Evolutionary conservation across 2,797 vertebrate genomes (phyloP).

Genomic region (Fundulus diaphanus): DNA sequence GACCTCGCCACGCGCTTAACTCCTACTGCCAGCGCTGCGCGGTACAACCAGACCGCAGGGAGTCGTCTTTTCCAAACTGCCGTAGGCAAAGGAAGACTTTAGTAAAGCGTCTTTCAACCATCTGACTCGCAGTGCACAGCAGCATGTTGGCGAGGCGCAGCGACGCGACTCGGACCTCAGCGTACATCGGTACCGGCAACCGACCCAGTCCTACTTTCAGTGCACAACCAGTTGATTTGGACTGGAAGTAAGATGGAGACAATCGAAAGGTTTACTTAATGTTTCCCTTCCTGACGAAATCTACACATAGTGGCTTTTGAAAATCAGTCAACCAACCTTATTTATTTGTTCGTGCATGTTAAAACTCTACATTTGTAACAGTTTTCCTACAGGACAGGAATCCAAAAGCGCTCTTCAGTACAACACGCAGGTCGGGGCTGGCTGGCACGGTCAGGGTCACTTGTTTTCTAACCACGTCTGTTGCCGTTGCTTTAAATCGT

Average conservation of each 20-base stretch:
- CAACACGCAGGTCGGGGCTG: not conserved
- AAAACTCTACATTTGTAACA: not conserved
- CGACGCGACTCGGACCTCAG: not conserved
- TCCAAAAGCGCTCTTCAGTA: too few species aligned
- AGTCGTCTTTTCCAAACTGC: too few species aligned
- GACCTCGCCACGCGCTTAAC: too few species aligned
- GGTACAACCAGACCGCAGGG: too few species aligned
- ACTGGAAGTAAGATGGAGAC: not conserved
- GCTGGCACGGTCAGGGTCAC: too few species aligned
- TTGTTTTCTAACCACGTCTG: not conserved
- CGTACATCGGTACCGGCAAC: too few species aligned
- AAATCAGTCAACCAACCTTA: too few species aligned
- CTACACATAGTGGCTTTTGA: conserved; percentile 27
- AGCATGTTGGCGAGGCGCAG: not conserved
- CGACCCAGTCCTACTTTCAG: not conserved
- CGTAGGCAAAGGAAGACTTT: not conserved
- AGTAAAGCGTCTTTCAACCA: not conserved
- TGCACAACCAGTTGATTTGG: not conserved
- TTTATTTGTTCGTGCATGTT: too few species aligned
- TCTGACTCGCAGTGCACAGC: not conserved
- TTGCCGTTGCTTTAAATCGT: not conserved
- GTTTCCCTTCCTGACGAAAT: not conserved
- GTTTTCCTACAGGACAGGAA: not conserved
- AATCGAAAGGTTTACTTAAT: not conserved
- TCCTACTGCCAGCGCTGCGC: not conserved